Conservation (phyloP, 2,113 vertebrate species). For the Ursus arctos region DNA sequence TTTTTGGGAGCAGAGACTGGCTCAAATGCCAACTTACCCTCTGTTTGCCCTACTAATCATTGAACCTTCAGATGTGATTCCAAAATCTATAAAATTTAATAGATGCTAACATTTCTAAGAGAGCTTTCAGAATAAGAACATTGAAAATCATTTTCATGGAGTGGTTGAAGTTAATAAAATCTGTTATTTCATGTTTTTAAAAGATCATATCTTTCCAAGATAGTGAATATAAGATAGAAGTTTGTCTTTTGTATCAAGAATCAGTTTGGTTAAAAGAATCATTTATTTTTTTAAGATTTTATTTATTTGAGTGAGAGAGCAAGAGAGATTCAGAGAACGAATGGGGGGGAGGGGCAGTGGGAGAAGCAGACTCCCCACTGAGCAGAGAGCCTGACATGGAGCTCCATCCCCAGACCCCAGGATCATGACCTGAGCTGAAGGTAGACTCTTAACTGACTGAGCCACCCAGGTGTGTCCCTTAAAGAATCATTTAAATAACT, state of each 20-base stretch:
- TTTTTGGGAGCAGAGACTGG: conserved; percentile 14
- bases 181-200: not conserved
- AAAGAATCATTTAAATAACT: not conserved
- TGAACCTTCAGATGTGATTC: not conserved
- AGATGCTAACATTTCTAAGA: conserved; percentile 28
- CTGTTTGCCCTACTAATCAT: not conserved
- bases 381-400: too few species aligned
- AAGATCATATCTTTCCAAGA: not conserved
- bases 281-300: not conserved
- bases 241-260: not conserved
- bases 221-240: not conserved
- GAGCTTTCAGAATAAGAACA: not conserved
- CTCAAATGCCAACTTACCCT: not conserved
- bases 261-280: not conserved
- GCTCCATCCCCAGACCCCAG: too few species aligned
- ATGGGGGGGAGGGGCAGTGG: too few species aligned
- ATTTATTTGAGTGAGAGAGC: too few species aligned
- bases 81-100: conserved; percentile 13
- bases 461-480: not conserved
- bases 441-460: not conserved
- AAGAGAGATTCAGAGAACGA: too few species aligned
- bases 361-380: too few species aligned
- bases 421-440: too few species aligned
- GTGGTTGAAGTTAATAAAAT: not conserved
- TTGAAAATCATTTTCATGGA: conserved; percentile 27